Percentiles rank a stretch among this genome's conserved stretches.
These are phyloP conservation scores for Diglossa brunneiventris DNA, from an alignment of 2,113 vertebrate genomes.

Conservation along the genomic window DNA sequence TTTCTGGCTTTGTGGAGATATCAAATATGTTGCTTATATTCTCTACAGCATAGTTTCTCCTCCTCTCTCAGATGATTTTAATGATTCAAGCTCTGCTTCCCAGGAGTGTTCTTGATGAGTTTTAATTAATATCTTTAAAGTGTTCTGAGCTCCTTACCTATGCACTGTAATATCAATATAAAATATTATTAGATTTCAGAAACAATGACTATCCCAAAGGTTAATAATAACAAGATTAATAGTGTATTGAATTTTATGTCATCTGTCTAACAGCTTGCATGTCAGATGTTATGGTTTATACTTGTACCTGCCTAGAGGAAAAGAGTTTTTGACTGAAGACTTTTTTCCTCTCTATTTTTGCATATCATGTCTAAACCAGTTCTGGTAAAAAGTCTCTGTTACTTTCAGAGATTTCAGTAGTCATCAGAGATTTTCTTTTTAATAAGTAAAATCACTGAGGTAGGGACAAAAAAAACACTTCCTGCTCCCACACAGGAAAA, in stretches of 20 bases:
- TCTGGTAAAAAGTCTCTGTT: not conserved
- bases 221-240: conserved; percentile 1
- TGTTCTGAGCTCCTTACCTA: not conserved
- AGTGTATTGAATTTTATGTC: not conserved
- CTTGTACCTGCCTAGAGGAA: not conserved
- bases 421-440: conserved; percentile 5
- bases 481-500: not conserved
- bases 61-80: not conserved
- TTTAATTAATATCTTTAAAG: conserved; percentile 32
- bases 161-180: not conserved
- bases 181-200: not conserved
- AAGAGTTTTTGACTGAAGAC: not conserved
- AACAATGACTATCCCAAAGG: not conserved
- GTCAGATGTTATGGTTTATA: not conserved
- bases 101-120: not conserved
- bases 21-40: not conserved
- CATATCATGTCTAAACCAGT: not conserved
- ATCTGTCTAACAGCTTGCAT: not conserved
- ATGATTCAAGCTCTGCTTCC: not conserved
- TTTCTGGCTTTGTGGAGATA: not conserved
- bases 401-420: not conserved
- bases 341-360: conserved; percentile 6
- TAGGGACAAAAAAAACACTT: not conserved
- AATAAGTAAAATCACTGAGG: not conserved
- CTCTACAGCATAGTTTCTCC: not conserved